phyloP scores from a whole-genome alignment of 1,140 invertebrate species.

The Trinorchestia longiramus region DNA sequence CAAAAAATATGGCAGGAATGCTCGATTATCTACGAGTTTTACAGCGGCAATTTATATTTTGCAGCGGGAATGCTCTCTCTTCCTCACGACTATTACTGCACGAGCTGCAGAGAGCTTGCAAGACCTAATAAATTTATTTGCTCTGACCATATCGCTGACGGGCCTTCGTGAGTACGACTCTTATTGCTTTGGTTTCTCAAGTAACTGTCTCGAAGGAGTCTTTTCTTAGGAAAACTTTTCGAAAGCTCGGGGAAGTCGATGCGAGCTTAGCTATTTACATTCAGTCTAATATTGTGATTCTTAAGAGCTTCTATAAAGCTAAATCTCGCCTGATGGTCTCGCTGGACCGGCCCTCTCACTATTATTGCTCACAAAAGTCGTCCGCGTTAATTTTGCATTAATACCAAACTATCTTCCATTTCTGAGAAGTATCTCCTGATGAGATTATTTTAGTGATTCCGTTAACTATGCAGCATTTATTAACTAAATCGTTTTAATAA shows the following conservation, averaged over 20 bases:
- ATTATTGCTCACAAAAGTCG: slow-evolving; percentile 16
- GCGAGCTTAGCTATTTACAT: slow-evolving; percentile 40
- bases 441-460: slow-evolving; percentile 6
- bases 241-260: slow-evolving; percentile 3
- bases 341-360: slow-evolving; percentile 6
- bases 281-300: slow-evolving; percentile 43
- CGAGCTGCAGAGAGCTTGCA: neutral
- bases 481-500: neutral
- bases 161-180: neutral
- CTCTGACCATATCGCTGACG: neutral
- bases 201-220: neutral
- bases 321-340: slow-evolving; percentile 23
- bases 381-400: slow-evolving; percentile 8
- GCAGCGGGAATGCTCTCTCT: neutral
- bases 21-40: neutral
- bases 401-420: neutral
- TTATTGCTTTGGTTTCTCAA: slow-evolving; percentile 35
- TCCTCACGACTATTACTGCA: neutral
- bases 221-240: slow-evolving; percentile 29
- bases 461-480: neutral
- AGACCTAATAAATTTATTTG: neutral
- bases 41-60: neutral
- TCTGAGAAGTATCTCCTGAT: neutral
- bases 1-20: too few species aligned
- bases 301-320: slow-evolving; percentile 45